phyloP scores from a whole-genome alignment of 2,888 invertebrate genomes.

The Xestia xanthographa region DNA sequence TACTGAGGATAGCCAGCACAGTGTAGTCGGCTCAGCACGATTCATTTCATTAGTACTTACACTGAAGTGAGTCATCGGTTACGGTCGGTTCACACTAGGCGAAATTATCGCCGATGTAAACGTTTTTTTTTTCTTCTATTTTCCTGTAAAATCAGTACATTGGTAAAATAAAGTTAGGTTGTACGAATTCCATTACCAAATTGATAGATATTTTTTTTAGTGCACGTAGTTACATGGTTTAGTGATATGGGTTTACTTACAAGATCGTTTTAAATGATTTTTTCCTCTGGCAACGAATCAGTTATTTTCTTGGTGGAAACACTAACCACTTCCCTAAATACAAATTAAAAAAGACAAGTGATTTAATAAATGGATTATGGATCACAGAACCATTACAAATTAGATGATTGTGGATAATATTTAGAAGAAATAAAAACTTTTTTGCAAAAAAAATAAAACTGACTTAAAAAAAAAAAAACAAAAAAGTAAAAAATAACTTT shows the following conservation, averaged over 20 bases:
- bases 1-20: conserved; percentile 58
- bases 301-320: neutral
- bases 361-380: neutral
- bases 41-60: conserved; percentile 62
- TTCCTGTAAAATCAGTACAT: neutral
- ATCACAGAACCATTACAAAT: neutral
- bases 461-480: too few relatives aligned
- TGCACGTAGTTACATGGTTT: neutral
- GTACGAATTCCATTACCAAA: neutral
- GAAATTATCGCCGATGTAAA: conserved; percentile 6
- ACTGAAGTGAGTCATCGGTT: conserved; percentile 61
- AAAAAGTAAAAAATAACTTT: too few relatives aligned
- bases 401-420: too few relatives aligned
- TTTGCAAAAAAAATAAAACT: too few relatives aligned
- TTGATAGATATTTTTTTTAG: neutral
- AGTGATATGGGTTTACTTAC: neutral
- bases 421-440: too few relatives aligned
- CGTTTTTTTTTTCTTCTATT: neutral
- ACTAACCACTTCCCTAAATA: neutral
- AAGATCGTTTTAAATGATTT: neutral
- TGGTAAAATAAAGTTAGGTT: neutral
- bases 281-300: neutral
- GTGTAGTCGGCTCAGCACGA: conserved; percentile 53
- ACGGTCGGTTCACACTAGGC: conserved; percentile 49
- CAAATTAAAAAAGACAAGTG: neutral